Base-by-base conservation (phyloP, 2,888 invertebrate species). In the Nephrotoma appendiculata region DNA sequence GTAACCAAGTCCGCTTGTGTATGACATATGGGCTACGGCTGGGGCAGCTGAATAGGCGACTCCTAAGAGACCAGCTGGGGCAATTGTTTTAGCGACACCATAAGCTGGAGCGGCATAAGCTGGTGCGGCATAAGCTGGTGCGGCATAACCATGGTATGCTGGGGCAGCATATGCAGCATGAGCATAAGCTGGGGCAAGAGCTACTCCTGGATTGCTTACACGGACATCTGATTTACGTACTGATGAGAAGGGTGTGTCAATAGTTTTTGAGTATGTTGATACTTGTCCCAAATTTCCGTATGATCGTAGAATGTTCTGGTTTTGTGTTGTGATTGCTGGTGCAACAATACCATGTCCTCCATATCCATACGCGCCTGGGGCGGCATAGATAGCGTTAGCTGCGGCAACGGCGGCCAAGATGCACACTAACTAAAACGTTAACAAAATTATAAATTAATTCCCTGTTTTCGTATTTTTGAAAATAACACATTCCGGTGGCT, bases 241-340 rank as follows among this genome's bases (percentile, higher is more conserved):
- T 90, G 94, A 95, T 86, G 95, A 95, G 92, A 93, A 95, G 7
- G 95, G 95, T 2, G 95, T 95, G 90, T 95, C 94, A 89, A 95
- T 93, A 88, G 94, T 93, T 90, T 95, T 95, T 19, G 94, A 93
- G 91, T 94, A 94, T 86, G 95, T 94, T 15, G 95, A 95, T 87
- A 94, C 92, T 92, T 94, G 94, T 88, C 95, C 95, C 88, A 95
- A 92, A 90, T 95, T 95, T 88, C 94, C 95, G 87, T 93, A 94
- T 85, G 93, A 93, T 88, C 94, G 92, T 88, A 94, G 90, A 88
- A 93, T 94, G 90, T 94, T 94, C 87, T 93, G 92, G 57, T 93
- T 93, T 89, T 94, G 93, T 11, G 93, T 92, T 87, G 94, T 93
- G 88, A 94, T 91, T 88, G 91, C 90, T 87, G 91, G 90, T 5